phyloP scores from a whole-genome alignment of 2,888 invertebrate genomes.

The Meandrusa payeni region DNA sequence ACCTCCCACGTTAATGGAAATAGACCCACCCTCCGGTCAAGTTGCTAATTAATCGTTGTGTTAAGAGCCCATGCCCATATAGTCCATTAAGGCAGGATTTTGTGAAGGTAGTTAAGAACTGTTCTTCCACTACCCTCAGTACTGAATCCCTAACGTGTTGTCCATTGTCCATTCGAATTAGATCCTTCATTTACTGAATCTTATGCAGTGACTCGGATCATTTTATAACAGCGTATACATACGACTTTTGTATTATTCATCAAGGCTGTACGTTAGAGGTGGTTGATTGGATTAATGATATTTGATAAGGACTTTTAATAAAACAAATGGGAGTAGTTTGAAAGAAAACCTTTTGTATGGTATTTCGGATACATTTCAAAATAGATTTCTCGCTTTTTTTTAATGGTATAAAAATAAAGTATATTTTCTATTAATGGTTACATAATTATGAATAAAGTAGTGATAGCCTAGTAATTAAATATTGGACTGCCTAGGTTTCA shows the following conservation, averaged over 20 bases:
- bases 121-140: constrained; percentile 61
- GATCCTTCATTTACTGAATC: constrained; percentile 23
- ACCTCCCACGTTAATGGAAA: constrained; percentile 35
- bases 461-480: no score
- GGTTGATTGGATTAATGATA: constrained; percentile 74
- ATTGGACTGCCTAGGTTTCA: no score
- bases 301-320: constrained; percentile 71
- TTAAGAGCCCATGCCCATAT: constrained; percentile 48
- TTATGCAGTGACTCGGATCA: no score
- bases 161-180: constrained; percentile 39
- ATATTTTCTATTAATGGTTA: no score
- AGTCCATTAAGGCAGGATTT: constrained; percentile 69
- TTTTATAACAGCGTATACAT: constrained; percentile 30
- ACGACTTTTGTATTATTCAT: constrained; percentile 72
- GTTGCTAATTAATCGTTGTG: constrained; percentile 69
- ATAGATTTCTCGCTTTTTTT: no score
- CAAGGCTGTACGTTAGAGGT: constrained; percentile 60
- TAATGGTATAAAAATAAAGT: no score
- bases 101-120: constrained; percentile 58
- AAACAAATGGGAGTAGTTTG: constrained; percentile 39
- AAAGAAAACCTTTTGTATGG: no score
- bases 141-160: constrained; percentile 60
- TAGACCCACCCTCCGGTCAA: constrained; percentile 40
- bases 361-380: no score
- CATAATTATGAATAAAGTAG: no score